Evolutionary conservation across 2,888 invertebrate species (phyloP), one percentile per base, ranked within the genome.

Genomic region (Pristionchus japonicus): DNA sequence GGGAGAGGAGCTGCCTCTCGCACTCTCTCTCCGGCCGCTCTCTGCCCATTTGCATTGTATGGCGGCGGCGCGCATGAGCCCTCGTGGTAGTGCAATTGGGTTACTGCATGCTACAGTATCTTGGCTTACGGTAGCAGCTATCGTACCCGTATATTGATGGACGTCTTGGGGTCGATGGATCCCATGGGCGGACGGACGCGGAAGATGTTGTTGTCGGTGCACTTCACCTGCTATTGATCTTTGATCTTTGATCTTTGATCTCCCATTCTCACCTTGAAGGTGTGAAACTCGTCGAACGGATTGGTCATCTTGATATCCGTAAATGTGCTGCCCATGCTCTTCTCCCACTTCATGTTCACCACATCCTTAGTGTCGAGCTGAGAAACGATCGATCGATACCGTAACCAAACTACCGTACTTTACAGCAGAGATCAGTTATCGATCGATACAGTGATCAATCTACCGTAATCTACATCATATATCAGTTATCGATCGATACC

Each of bases 171-270:
- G 15, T 83, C 82, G 37, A 83, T 83, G 52, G 27, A 1, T 34
- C 82, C 82, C 82, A 52, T 83, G 17, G 82, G 82, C 7, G 82
- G 82, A 20, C 82, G 82, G 52, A 83, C 82, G 11, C 82, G 82
- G 82, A 83, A 83, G 82, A 83, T 49, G 20, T 49, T 34, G 52
- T 52, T 83, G 52, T 83, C 82, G 3, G 82, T 83, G 57, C 52
- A 52, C 52, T 83, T 83, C 23, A 83, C 52, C 82, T 23, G 7
- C 43, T 27, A 9, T 37, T 77, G 43, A 77, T 77, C 77, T 43
- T 43, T 43, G 77, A 77, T 77, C 77, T 40, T 43, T 43, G 3
- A 27, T 27, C 70, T 4, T 20, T 37, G 23, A 34, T 17, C 23
- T 23, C 37, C 43, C 74, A 4, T 74, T 13, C 20, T 40, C 43